Base-by-base conservation (phyloP, 2,888 invertebrate genomes). In the Volucella zonaria region DNA sequence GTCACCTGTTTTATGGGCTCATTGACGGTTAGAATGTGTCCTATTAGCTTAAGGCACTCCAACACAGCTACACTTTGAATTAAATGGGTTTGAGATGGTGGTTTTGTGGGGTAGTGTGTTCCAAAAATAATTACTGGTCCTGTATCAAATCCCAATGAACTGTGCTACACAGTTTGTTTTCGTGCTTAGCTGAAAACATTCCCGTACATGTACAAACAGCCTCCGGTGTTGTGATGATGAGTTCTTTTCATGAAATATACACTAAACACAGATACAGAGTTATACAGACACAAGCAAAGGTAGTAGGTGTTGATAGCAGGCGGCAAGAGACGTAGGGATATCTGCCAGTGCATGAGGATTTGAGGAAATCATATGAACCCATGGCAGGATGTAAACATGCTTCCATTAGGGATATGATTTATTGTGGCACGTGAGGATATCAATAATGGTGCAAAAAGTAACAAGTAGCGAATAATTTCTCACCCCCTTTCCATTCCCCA, bases 61-160 rank as follows among this genome's bases (percentile, higher is more conserved):
- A 62, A 59, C 47, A 76, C 52, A 75, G 42, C 6, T 43, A 66
- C 15, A 43, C 42, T 12, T 23, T 58, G 18, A 38, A 15, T 6
- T 31, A 6, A 31, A 6, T 31, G 6, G 0, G 31, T 31, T 6
- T 6, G 6, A 31, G 31, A 31, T 31, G 31, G 31, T 31, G 31
- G 31, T 6, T 38, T 47, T 4, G 23, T 9, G 12, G 9, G 8
- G 23, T 9, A 15, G 61, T 64, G 58, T 78, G 78, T 52, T 78
- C 47, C 73, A 45, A 82, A 78, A 74, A 82, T 82, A 78, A 82
- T 74, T 74, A 74, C 82, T 74, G 64, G 68, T 51, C 79, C 82
- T 68, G 42, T 51, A 78, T 82, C 73, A 82, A 78, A 68, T 73
- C 71, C 67, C 77, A 78, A 52, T 70, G 82, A 82, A 74, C 75